Conservation (phyloP, 2,113 vertebrate genomes). For the Sminthopsis crassicaudata region DNA sequence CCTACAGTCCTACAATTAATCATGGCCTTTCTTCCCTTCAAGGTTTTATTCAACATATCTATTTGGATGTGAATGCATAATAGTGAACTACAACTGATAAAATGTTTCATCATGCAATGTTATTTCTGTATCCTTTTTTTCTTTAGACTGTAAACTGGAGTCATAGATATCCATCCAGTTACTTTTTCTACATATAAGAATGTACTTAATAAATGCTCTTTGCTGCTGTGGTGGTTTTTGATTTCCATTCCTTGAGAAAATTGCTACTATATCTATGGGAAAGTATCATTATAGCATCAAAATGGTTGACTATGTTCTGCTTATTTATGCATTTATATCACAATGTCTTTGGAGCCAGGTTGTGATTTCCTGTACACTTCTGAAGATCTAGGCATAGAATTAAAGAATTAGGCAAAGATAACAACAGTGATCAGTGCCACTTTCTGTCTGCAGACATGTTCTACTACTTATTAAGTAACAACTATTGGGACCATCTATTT, state of each 20-base stretch:
- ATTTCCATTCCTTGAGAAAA: conserved; percentile 7
- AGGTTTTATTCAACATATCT: neutral
- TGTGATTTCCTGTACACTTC: neutral
- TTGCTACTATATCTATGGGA: neutral
- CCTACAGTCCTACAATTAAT: neutral
- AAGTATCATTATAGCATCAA: conserved; percentile 23
- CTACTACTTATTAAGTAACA: conserved; percentile 1
- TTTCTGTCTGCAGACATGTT: neutral
- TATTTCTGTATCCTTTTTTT: neutral
- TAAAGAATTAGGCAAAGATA: conserved; percentile 3
- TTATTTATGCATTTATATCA: conserved; percentile 1
- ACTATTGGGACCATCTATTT: neutral
- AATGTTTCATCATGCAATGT: neutral
- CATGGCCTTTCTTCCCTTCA: neutral
- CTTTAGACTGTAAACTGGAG: conserved; percentile 30
- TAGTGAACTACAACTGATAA: neutral
- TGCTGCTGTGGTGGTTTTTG: conserved; percentile 23
- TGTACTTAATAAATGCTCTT: conserved; percentile 24
- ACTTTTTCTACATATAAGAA: conserved; percentile 41
- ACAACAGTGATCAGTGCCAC: neutral
- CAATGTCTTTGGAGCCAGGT: neutral
- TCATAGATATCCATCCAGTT: neutral
- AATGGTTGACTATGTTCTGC: neutral
- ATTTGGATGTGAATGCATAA: neutral
- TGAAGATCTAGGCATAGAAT: conserved; percentile 11